A percentile compares a stretch with the other conserved stretches of the same genome.
phyloP scores from a whole-genome alignment of 64 coral and sea anemone species.

The Exaiptasia diaphana region DNA sequence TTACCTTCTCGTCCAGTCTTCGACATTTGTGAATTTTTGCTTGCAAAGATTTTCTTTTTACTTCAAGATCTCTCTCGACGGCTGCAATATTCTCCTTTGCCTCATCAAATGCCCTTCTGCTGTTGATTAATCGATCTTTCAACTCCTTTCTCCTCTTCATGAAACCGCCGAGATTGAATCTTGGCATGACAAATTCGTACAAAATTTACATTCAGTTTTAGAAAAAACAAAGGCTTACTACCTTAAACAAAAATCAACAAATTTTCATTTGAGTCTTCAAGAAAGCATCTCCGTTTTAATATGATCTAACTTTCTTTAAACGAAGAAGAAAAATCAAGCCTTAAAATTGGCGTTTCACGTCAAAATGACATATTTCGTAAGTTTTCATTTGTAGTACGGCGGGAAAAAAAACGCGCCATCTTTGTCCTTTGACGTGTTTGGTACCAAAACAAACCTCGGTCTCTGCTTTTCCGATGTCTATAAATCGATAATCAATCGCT shows the following conservation, averaged over 20 bases:
- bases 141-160: background rate
- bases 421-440: background rate
- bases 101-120: background rate
- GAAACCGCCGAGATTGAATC: background rate
- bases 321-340: background rate
- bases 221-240: background rate
- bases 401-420: background rate
- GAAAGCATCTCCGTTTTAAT: background rate
- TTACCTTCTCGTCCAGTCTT: background rate
- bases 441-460: background rate
- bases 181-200: background rate
- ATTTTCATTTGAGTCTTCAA: background rate
- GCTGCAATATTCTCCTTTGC: background rate
- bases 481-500: background rate
- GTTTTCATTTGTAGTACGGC: background rate
- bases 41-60: background rate
- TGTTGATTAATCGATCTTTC: background rate
- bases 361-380: background rate
- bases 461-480: background rate
- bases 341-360: background rate
- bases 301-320: background rate
- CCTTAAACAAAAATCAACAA: slow-evolving; percentile 6
- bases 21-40: background rate
- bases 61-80: background rate
- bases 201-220: background rate